Evolutionary conservation across 2,113 vertebrate species (phyloP).

Genomic region (Urocolius indicus): DNA sequence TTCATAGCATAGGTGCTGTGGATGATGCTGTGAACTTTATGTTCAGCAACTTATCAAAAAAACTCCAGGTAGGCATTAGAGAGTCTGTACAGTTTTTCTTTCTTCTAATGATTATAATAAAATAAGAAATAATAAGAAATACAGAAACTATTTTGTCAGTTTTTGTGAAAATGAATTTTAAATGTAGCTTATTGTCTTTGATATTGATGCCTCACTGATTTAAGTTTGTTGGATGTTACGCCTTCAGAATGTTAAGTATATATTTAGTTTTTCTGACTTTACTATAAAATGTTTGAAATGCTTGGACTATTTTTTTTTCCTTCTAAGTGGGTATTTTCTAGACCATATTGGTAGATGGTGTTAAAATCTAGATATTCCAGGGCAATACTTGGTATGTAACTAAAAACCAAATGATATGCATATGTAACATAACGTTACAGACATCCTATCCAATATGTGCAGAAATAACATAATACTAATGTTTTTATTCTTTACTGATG

Average conservation of each 20-base stretch:
- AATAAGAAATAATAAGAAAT: background rate
- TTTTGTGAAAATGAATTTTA: background rate
- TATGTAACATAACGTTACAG: background rate
- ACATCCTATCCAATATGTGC: background rate
- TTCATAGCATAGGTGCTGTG: slow-evolving; percentile 89
- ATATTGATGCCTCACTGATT: background rate
- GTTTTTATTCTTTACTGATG: background rate
- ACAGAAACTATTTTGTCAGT: background rate
- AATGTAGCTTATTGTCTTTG: background rate
- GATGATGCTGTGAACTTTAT: slow-evolving; percentile 90
- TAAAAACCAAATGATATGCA: background rate
- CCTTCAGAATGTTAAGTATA: background rate
- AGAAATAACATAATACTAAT: background rate
- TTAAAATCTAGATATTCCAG: background rate
- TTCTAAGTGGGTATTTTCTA: background rate
- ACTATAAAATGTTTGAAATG: background rate
- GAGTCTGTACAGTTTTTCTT: background rate
- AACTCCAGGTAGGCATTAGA: slow-evolving; percentile 84
- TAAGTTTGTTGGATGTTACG: background rate
- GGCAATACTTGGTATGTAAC: background rate
- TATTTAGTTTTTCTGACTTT: background rate
- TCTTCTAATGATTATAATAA: background rate
- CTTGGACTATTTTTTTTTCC: background rate
- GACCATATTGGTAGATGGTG: background rate
- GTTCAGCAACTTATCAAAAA: slow-evolving; percentile 88